Evolutionary conservation across 2,113 vertebrate species (phyloP).

Genomic region (Archilochus colubris): DNA sequence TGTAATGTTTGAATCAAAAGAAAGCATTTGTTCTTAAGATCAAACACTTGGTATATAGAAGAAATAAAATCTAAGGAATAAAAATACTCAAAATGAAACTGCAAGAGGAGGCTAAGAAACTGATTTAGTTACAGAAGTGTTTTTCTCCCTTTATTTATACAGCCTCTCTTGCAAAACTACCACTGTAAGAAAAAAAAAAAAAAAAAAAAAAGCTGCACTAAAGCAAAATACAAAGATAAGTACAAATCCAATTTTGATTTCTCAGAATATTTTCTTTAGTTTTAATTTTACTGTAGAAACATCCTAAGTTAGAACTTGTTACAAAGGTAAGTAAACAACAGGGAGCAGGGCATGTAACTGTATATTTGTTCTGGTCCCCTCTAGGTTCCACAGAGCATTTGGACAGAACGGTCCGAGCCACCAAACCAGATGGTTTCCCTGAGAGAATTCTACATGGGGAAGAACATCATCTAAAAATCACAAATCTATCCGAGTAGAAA

Average conservation of each 20-base stretch:
- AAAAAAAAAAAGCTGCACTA: too few relatives aligned
- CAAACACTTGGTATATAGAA: background rate
- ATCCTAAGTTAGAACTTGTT: background rate
- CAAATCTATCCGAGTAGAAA: background rate
- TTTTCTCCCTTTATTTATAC: background rate
- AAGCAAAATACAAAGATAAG: background rate
- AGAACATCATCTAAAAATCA: background rate
- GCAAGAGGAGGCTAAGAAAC: background rate
- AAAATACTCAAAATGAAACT: background rate
- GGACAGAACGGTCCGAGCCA: background rate
- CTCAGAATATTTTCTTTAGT: background rate
- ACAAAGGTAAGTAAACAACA: background rate
- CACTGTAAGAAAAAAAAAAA: background rate
- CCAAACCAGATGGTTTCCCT: background rate
- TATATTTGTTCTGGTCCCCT: background rate
- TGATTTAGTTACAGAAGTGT: background rate
- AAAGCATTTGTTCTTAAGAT: background rate
- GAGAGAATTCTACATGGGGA: background rate
- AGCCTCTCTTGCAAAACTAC: background rate
- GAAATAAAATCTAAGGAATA: background rate
- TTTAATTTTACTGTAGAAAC: background rate
- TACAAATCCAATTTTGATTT: background rate
- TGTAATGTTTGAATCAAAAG: background rate
- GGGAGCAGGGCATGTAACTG: background rate
- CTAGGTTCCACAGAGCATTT: background rate